A percentile compares a stretch with the other conserved stretches of the same genome.
These are phyloP conservation scores for Macroteleia sp. DNA, from an alignment of 2,888 invertebrate genomes.

Conservation along the genomic window DNA sequence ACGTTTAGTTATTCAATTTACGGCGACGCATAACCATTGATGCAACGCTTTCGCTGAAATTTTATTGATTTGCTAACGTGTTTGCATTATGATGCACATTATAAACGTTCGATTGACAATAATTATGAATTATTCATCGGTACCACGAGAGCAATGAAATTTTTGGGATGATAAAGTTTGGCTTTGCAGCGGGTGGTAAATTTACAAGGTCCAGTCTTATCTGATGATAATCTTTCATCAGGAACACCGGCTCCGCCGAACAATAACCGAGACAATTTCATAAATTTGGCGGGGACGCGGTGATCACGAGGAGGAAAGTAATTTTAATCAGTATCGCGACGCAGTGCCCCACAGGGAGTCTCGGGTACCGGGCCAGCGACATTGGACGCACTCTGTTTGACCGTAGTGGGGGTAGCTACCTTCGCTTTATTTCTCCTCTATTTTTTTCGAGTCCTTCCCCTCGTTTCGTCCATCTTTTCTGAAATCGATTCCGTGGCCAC, in stretches of 20 bases:
- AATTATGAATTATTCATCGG: constrained; percentile 38
- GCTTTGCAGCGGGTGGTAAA: no score
- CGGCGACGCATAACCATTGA: constrained; percentile 18
- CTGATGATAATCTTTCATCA: constrained; percentile 75
- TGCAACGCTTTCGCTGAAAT: constrained; percentile 9
- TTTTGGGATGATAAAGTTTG: constrained; percentile 26
- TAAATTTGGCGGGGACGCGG: constrained; percentile 78
- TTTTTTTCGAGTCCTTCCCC: constrained; percentile 30
- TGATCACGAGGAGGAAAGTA: constrained; percentile 74
- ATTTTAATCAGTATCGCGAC: constrained; percentile 82
- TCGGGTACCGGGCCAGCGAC: constrained; percentile 37
- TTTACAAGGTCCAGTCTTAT: no score
- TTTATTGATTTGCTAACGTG: not conserved
- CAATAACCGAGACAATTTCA: constrained; percentile 82
- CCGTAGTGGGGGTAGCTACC: constrained; percentile 12
- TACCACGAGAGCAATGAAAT: constrained; percentile 35
- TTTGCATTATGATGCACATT: not conserved
- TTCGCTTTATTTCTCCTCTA: constrained; percentile 19
- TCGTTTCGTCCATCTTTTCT: constrained; percentile 55
- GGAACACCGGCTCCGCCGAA: constrained; percentile 77
- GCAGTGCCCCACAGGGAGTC: constrained; percentile 76
- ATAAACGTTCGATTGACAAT: constrained; percentile 10
- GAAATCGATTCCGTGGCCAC: constrained; percentile 74
- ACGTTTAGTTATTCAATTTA: constrained; percentile 53
- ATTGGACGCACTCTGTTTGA: constrained; percentile 8